Percentiles rank a stretch among this genome's conserved stretches.
These are phyloP conservation scores for Epinotia ramella DNA, from an alignment of 2,888 invertebrate genomes.

Conservation along the genomic window DNA sequence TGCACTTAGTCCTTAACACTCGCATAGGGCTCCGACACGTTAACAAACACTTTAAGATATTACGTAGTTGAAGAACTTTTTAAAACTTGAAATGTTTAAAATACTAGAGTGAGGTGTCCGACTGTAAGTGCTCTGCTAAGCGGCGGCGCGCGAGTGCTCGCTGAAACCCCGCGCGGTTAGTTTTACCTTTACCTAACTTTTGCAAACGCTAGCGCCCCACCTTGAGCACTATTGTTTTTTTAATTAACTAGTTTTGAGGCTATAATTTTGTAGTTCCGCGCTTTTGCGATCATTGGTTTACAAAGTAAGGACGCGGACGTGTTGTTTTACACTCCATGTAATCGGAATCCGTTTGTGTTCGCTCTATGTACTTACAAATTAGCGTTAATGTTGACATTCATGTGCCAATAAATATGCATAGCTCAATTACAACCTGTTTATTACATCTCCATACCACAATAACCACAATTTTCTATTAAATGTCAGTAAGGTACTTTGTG, in stretches of 20 bases:
- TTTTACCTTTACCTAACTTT: constrained; percentile 70
- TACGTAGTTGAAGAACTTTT: neutral
- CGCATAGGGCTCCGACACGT: constrained; percentile 60
- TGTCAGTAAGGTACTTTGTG: neutral
- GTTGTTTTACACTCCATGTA: constrained; percentile 2
- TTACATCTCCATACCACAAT: neutral
- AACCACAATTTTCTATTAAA: neutral
- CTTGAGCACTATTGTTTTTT: constrained; percentile 65
- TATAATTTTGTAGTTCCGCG: constrained; percentile 61
- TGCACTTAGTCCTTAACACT: constrained; percentile 67
- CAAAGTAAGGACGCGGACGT: constrained; percentile 21
- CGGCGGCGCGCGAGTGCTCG: constrained; percentile 62
- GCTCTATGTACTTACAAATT: constrained; percentile 8
- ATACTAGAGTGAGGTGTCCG: neutral
- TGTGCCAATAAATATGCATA: constrained; percentile 3
- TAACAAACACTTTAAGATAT: neutral
- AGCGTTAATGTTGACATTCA: constrained; percentile 15
- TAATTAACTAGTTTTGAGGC: constrained; percentile 67
- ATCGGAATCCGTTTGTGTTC: constrained; percentile 1
- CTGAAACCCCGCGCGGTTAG: constrained; percentile 58
- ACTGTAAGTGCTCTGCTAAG: constrained; percentile 62
- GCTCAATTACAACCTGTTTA: constrained; percentile 11
- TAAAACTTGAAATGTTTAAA: constrained; percentile 25
- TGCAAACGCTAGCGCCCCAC: constrained; percentile 62
- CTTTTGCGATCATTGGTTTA: constrained; percentile 36